Conservation (phyloP, 2,113 vertebrate species). For the Terrapene triunguis region DNA sequence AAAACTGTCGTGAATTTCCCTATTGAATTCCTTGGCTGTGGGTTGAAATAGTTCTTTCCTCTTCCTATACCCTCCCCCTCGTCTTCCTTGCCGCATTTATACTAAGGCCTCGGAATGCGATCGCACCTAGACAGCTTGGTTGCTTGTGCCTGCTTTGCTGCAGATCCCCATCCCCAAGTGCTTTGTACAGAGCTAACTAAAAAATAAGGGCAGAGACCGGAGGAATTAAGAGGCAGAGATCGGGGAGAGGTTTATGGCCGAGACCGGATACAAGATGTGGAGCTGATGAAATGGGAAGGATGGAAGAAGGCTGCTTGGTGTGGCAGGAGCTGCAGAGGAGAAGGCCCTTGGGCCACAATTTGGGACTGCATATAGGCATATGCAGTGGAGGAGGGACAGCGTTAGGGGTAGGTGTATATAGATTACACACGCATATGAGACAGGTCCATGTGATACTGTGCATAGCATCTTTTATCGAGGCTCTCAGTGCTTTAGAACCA, state of each 20-base stretch:
- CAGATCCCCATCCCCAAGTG: background rate
- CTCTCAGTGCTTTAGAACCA: background rate
- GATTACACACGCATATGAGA: background rate
- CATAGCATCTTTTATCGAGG: background rate
- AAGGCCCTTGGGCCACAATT: background rate
- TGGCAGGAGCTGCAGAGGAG: background rate
- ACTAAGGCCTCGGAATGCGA: background rate
- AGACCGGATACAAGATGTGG: background rate
- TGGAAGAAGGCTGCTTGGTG: background rate
- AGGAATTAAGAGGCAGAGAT: background rate
- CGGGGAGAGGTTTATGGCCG: background rate
- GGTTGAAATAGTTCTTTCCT: background rate
- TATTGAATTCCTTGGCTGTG: background rate
- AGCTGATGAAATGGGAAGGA: background rate
- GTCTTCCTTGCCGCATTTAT: background rate
- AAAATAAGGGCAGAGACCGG: conserved; percentile 19
- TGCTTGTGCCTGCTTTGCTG: background rate
- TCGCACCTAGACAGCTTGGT: background rate
- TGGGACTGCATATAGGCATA: background rate
- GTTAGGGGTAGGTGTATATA: background rate
- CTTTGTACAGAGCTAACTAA: background rate
- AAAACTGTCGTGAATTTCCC: background rate
- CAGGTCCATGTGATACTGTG: background rate
- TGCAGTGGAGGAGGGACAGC: background rate
- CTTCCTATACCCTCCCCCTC: background rate